Conservation (phyloP, 2,888 invertebrate genomes). For the Orthosia cruda region DNA sequence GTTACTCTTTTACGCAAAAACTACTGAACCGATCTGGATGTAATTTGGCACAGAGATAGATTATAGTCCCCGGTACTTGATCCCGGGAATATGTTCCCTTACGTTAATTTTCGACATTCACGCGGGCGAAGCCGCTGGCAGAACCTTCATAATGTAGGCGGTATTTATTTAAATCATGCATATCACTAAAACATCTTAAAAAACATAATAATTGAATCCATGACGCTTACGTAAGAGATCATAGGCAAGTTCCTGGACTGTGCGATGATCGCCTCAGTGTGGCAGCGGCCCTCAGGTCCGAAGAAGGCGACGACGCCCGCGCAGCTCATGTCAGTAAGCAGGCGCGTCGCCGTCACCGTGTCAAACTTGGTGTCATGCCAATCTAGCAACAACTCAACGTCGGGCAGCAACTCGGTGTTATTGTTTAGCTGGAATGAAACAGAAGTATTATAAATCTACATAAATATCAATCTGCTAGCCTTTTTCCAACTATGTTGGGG, state of each 20-base stretch:
- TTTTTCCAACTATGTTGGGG: too few relatives aligned
- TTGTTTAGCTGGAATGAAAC: slow-evolving; percentile 93
- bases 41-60: too few relatives aligned
- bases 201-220: background rate
- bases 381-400: slow-evolving; percentile 94
- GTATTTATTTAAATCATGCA: background rate
- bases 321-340: slow-evolving; percentile 98
- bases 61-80: too few relatives aligned
- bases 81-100: too few relatives aligned
- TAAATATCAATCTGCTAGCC: too few relatives aligned
- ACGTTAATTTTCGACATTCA: too few relatives aligned
- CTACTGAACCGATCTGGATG: too few relatives aligned
- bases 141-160: background rate
- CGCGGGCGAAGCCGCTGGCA: too few relatives aligned
- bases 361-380: slow-evolving; percentile 97
- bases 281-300: slow-evolving; percentile 98
- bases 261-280: slow-evolving; percentile 98
- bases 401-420: slow-evolving; percentile 93
- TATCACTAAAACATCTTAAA: background rate
- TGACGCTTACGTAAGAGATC: slow-evolving; percentile 97
- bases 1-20: too few relatives aligned
- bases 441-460: background rate
- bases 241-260: slow-evolving; percentile 98
- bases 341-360: slow-evolving; percentile 95
- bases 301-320: slow-evolving; percentile 98